Conservation (phyloP, 2,888 invertebrate species). For the Stomorhina lunata region DNA sequence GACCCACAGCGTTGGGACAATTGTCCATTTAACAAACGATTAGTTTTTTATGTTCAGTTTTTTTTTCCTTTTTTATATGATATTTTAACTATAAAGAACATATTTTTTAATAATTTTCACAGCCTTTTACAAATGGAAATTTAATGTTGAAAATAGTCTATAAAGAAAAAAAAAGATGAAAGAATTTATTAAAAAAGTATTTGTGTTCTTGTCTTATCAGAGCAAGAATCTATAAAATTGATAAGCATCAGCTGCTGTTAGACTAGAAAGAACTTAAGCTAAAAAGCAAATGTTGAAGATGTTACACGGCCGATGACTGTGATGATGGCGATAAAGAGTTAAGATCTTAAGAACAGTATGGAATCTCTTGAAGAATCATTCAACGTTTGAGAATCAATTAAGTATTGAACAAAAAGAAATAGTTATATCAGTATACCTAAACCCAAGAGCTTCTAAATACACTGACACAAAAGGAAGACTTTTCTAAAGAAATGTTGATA, state of each 20-base stretch:
- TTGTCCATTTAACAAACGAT: conserved; percentile 26
- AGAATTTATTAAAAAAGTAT: conserved; percentile 53
- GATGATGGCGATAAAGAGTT: background rate
- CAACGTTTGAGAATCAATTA: conserved; percentile 53
- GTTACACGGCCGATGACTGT: background rate
- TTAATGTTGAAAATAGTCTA: conserved; percentile 8
- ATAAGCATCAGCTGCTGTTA: conserved; percentile 63
- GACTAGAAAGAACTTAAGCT: conserved; percentile 44
- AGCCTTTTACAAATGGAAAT: conserved; percentile 32
- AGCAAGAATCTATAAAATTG: conserved; percentile 61
- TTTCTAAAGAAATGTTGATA: too few relatives aligned
- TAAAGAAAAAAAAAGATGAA: conserved; percentile 14
- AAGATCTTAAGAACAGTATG: conserved; percentile 27
- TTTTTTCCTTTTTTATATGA: conserved; percentile 6
- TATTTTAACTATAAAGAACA: too few relatives aligned
- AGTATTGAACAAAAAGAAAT: conserved; percentile 14
- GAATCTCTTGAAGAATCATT: conserved; percentile 49
- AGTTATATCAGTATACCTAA: background rate
- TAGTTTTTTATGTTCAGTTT: conserved; percentile 10
- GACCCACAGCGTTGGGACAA: conserved; percentile 46
- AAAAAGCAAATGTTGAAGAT: too few relatives aligned
- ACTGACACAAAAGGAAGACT: too few relatives aligned
- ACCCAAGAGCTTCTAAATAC: background rate
- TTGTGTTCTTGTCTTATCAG: conserved; percentile 58
- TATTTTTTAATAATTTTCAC: conserved; percentile 39